Percentiles rank a stretch among this genome's conserved stretches.
phyloP scores from a whole-genome alignment of 2,113 vertebrate species.

The Cryptomyrus ogoouensis region DNA sequence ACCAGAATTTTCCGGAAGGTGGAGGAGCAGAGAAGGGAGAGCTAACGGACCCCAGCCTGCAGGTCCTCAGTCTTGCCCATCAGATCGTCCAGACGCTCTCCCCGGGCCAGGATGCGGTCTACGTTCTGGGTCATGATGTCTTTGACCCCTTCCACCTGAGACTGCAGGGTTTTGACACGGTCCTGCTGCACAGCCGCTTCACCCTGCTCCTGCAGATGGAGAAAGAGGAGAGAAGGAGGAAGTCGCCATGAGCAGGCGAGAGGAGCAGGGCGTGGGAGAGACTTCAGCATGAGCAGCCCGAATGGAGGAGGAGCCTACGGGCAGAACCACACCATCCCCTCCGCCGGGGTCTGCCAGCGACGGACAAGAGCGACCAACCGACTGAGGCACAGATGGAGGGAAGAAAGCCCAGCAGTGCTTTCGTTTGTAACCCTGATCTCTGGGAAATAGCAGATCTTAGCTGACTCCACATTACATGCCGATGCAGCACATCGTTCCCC shows the following conservation, averaged over 20 bases:
- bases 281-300: background rate
- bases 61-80: conserved; percentile 84
- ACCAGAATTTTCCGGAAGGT: background rate
- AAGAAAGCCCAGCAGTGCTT: background rate
- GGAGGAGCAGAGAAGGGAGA: background rate
- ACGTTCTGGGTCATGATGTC: conserved; percentile 87
- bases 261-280: background rate
- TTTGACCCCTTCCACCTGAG: conserved; percentile 81
- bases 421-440: background rate
- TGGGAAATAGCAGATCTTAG: background rate
- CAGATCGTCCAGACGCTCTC: conserved; percentile 81
- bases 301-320: background rate
- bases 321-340: background rate
- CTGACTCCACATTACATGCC: background rate
- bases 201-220: conserved; percentile 45
- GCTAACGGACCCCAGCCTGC: conserved; percentile 72
- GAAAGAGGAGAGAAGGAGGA: background rate
- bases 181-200: conserved; percentile 36
- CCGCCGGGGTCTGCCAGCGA: background rate
- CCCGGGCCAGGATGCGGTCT: conserved; percentile 85
- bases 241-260: background rate
- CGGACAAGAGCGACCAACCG: background rate
- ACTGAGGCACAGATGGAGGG: background rate
- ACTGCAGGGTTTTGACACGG: conserved; percentile 64
- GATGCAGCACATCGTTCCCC: background rate